Base-by-base conservation (phyloP, 2,113 vertebrate species). In the Hippocampus zosterae region DNA sequence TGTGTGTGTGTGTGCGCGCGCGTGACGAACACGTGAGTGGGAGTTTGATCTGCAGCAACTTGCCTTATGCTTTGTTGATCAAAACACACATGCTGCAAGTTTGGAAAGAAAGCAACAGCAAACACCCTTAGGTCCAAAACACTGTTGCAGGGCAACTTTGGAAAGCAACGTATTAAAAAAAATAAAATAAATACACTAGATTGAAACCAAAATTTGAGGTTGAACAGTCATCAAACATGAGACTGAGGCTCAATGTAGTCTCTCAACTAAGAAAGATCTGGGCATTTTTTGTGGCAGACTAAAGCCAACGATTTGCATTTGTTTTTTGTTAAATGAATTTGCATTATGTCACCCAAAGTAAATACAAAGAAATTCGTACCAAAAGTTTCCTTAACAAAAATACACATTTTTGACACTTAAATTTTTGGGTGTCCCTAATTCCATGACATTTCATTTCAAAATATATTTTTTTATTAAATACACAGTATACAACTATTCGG, bases 1-100 rank as follows among this genome's bases (percentile, higher is more conserved):
- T 33, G 18, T 21, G 33, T 21, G 18, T 40, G 27, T 21, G 60
- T n/a, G 59, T 11, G 59, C n/a, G n/a, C n/a, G n/a, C n/a, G n/a
- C 37, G 44, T 29, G 23, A 66, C 10, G 16, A 50, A 66, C 21
- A 44, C 8, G 18, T 19, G 65, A 52, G 65, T 48, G 65, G 65
- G 62, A 75, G 79, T 79, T 70, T 67, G 72, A 85, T 84, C 73
- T 88, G 87, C 81, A n/a, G 29, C 67, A 66, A 85, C 88, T 77
- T 87, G 86, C 64, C 82, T 82, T 50, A 46, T 65, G 69, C 52
- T 74, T 69, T 80, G 73, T 77, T 79, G 77, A 75, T 76, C 52
- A 81, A 75, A 85, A 85, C 62, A 69, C 27, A 63, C 37, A 74
- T 44, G 62, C 62, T 46, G 62, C 41, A 18, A 9, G 19, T 16